These are phyloP conservation scores for Eledone cirrhosa DNA, from an alignment of 2,888 invertebrate genomes.

Conservation along the genomic window DNA sequence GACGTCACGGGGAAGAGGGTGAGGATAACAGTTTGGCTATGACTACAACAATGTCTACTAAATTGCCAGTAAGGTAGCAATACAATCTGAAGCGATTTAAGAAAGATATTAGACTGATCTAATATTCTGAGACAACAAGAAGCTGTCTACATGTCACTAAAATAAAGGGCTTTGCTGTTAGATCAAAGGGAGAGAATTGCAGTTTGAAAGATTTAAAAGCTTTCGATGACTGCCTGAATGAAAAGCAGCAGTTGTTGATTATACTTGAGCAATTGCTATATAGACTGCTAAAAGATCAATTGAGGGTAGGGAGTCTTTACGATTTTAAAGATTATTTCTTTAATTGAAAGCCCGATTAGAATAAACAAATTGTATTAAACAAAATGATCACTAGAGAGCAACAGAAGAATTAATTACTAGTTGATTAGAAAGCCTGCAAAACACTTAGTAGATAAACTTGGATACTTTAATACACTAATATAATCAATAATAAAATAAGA, in stretches of 20 bases:
- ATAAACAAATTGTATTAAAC: no score
- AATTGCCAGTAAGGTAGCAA: conserved; percentile 20
- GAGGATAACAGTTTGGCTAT: conserved; percentile 9
- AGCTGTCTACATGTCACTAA: conserved; percentile 19
- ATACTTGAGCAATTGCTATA: background rate
- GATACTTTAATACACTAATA: no score
- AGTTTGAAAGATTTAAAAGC: conserved; percentile 20
- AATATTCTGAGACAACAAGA: conserved; percentile 18
- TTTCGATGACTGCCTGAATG: conserved; percentile 20
- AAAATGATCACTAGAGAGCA: no score
- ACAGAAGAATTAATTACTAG: no score
- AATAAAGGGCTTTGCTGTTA: conserved; percentile 11
- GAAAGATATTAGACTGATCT: conserved; percentile 22
- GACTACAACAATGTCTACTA: conserved; percentile 5
- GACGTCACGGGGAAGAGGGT: conserved; percentile 19
- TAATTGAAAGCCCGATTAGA: no score
- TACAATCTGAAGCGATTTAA: conserved; percentile 21
- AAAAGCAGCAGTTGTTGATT: conserved; percentile 10
- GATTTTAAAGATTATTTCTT: no score
- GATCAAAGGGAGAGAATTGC: conserved; percentile 26
- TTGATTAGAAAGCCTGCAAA: no score
- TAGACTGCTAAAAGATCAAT: no score
- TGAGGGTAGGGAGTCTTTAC: no score
- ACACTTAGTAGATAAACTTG: no score
- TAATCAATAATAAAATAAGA: no score